These are phyloP conservation scores for Peucedramus taeniatus DNA, from an alignment of 2,113 vertebrate genomes.

Conservation along the genomic window DNA sequence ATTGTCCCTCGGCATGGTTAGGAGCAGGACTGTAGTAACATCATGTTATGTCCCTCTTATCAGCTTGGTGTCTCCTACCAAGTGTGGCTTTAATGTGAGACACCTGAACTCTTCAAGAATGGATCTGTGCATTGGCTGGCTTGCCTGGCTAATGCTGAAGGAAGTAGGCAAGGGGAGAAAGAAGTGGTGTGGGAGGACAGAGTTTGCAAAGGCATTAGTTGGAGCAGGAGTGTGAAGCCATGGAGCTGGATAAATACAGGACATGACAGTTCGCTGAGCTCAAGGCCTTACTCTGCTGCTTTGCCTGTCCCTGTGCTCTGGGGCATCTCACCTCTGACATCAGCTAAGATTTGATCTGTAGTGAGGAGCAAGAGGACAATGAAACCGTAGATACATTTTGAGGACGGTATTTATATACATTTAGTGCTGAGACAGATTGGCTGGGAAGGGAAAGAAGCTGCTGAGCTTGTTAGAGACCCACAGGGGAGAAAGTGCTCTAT, in stretches of 20 bases:
- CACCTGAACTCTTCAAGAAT: not conserved
- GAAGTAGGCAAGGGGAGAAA: not conserved
- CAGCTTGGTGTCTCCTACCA: not conserved
- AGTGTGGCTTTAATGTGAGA: not conserved
- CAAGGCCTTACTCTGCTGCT: not conserved
- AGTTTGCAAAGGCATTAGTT: not conserved
- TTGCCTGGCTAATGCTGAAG: not conserved
- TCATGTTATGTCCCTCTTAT: not conserved
- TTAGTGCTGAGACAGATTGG: not conserved
- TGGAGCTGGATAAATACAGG: not conserved
- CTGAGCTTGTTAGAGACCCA: not conserved
- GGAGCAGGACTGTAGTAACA: not conserved
- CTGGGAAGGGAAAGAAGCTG: not conserved
- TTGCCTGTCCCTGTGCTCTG: not conserved
- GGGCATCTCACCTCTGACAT: not conserved
- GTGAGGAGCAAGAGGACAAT: not conserved
- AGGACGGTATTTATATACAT: not conserved
- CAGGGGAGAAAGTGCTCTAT: not conserved
- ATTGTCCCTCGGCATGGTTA: not conserved
- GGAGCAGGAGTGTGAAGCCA: not conserved
- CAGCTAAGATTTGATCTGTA: not conserved
- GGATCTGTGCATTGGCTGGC: not conserved
- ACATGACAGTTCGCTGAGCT: not conserved
- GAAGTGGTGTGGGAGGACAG: not conserved
- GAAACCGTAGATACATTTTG: not conserved